Percentiles rank a stretch among this genome's conserved stretches.
Conservation (phyloP, 1,140 invertebrate genomes). For the Hypothenemus hampei region DNA sequence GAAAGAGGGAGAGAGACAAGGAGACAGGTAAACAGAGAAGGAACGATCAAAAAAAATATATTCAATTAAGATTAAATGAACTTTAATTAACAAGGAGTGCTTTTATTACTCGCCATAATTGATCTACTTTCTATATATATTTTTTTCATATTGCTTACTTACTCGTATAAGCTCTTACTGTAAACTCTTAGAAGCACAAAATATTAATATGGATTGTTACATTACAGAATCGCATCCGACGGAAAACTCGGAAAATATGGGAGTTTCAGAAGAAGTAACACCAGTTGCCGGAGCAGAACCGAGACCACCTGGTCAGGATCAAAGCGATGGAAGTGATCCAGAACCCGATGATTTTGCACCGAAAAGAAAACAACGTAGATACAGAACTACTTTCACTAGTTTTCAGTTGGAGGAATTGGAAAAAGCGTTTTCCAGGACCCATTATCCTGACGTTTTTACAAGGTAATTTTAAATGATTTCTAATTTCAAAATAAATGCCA, state of each 20-base stretch:
- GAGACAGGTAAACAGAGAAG: no score
- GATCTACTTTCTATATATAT: constrained; percentile 21
- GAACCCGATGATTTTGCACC: constrained; percentile 77
- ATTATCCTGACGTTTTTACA: constrained; percentile 97
- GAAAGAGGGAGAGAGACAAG: no score
- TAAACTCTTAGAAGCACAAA: no score
- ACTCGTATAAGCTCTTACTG: no score
- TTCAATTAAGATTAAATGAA: constrained; percentile 28
- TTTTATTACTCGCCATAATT: constrained; percentile 25
- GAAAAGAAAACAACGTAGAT: constrained; percentile 86
- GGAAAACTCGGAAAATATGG: constrained; percentile 42
- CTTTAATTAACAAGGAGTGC: constrained; percentile 28
- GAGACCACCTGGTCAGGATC: constrained; percentile 27
- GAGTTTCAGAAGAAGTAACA: constrained; percentile 43
- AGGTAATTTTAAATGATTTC: no score
- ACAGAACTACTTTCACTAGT: constrained; percentile 91
- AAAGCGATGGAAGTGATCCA: constrained; percentile 56
- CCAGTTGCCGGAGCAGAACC: constrained; percentile 41
- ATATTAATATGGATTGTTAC: no score
- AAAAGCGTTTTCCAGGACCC: constrained; percentile 94
- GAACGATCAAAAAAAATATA: constrained; percentile 23
- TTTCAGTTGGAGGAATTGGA: constrained; percentile 95
- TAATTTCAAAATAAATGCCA: no score
- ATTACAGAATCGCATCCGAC: constrained; percentile 42
- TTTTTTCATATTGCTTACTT: constrained; percentile 14